Conservation (phyloP, 2,113 vertebrate species). For the Tor tambroides region DNA sequence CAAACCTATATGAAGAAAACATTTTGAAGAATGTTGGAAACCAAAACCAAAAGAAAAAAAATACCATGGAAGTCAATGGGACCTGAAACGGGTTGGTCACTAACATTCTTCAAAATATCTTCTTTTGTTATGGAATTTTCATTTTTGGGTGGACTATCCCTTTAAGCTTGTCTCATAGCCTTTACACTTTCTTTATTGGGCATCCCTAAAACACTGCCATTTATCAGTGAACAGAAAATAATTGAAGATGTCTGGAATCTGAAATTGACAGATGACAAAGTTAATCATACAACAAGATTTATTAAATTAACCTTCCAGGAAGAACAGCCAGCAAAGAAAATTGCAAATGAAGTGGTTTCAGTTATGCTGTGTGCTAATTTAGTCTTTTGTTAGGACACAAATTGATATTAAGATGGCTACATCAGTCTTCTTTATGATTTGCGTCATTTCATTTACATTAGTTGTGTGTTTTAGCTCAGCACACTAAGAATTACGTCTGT, state of each 20-base stretch:
- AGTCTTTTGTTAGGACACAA: not conserved
- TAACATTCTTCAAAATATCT: not conserved
- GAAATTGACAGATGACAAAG: constrained; percentile 23
- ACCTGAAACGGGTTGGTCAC: not conserved
- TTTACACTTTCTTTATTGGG: not conserved
- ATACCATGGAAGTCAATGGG: not conserved
- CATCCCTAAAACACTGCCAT: not conserved
- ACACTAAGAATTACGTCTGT: not conserved
- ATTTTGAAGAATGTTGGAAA: not conserved
- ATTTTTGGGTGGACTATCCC: not conserved
- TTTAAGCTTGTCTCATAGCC: not conserved
- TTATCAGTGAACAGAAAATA: not conserved
- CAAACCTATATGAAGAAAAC: not conserved
- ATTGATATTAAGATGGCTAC: not conserved
- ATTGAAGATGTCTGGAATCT: not conserved
- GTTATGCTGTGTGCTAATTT: not conserved
- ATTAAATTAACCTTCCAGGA: constrained; percentile 8
- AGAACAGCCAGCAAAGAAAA: not conserved
- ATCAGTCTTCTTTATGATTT: constrained; percentile 30
- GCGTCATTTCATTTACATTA: not conserved
- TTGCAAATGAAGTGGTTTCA: constrained; percentile 13
- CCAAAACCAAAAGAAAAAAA: not conserved
- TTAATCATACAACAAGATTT: not conserved
- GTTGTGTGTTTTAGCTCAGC: not conserved
- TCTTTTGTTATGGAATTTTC: not conserved